Evolutionary conservation across 2,797 vertebrate genomes (phyloP).

Genomic region (Propithecus perrieri): DNA sequence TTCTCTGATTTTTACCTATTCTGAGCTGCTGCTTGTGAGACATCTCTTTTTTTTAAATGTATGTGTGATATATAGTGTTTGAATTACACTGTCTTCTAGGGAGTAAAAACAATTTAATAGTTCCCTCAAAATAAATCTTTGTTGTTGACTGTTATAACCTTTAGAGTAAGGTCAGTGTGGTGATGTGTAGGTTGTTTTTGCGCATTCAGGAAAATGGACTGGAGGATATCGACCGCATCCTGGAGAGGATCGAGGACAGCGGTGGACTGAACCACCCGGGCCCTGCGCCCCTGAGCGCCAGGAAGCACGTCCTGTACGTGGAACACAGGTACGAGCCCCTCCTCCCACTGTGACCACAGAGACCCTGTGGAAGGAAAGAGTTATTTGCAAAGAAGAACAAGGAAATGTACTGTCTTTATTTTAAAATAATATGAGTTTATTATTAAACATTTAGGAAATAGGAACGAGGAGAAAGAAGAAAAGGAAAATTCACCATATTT

Average conservation of each 20-base stretch:
- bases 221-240: slow-evolving; percentile 92
- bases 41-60: not conserved
- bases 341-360: too few species aligned
- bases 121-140: not conserved
- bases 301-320: slow-evolving; percentile 89
- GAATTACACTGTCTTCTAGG: not conserved
- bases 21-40: not conserved
- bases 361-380: rapidly evolving
- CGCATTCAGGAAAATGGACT: slow-evolving; percentile 83
- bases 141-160: not conserved
- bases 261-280: slow-evolving; percentile 84
- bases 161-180: not conserved
- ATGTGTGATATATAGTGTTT: not conserved
- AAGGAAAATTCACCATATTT: not conserved
- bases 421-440: not conserved
- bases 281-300: slow-evolving; percentile 30
- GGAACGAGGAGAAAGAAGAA: not conserved
- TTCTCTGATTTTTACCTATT: not conserved
- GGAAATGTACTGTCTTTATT: not conserved
- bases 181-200: not conserved
- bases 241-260: slow-evolving; percentile 91
- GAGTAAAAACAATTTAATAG: not conserved
- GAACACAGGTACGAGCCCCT: slow-evolving; percentile 92
- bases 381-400: too few species aligned
- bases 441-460: not conserved